phyloP scores from a whole-genome alignment of 2,888 invertebrate genomes.

The Mythimna albipuncta region DNA sequence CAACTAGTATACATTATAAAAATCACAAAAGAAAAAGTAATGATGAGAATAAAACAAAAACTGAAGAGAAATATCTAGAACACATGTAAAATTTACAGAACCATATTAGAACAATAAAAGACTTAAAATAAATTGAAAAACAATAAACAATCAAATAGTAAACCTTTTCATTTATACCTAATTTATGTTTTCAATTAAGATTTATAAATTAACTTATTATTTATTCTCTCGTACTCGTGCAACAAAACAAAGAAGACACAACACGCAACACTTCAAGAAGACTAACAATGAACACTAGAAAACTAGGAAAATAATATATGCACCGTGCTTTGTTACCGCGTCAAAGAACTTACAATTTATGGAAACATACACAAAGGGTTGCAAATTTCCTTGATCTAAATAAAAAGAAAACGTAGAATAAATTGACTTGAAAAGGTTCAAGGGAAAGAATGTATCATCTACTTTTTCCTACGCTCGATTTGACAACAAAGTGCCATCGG shows the following conservation, averaged over 20 bases:
- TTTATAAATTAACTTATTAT: too few relatives aligned
- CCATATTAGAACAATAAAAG: neutral
- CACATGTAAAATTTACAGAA: too few relatives aligned
- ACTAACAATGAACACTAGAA: slow-evolving; percentile 5
- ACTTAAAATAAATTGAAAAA: neutral
- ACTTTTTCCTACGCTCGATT: neutral
- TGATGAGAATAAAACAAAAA: too few relatives aligned
- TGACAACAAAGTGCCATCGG: slow-evolving; percentile 5
- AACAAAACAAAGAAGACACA: neutral
- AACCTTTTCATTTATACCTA: too few relatives aligned
- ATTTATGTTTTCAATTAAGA: too few relatives aligned
- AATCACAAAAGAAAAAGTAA: too few relatives aligned
- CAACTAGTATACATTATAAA: too few relatives aligned
- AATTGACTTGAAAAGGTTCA: slow-evolving; percentile 25
- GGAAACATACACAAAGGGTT: slow-evolving; percentile 43
- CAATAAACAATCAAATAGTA: neutral
- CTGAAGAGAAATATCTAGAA: too few relatives aligned
- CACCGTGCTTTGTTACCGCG: slow-evolving; percentile 15
- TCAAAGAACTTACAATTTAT: slow-evolving; percentile 49
- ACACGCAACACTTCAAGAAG: slow-evolving; percentile 2
- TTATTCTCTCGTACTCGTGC: neutral
- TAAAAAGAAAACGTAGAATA: slow-evolving; percentile 46
- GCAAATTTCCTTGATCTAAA: slow-evolving; percentile 45
- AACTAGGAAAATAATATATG: slow-evolving; percentile 35
- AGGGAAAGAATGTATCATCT: neutral